Percentiles rank a stretch among this genome's conserved stretches.
Conservation (phyloP, 1,140 invertebrate genomes). For the Alviniconcha marisindica region DNA sequence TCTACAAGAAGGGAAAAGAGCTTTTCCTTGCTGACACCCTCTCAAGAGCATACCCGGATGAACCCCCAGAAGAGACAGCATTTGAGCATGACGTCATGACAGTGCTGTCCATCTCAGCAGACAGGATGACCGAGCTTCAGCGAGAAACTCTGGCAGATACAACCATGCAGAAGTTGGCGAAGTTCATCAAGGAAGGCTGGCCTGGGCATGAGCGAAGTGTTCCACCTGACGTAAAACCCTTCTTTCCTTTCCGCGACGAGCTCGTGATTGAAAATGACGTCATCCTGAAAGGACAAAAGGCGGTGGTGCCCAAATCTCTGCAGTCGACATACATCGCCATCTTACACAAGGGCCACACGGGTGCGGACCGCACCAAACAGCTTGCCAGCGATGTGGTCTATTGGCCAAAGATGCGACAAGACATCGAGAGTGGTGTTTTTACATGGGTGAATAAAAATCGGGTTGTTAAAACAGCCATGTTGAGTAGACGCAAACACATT, state of each 20-base stretch:
- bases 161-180: background rate
- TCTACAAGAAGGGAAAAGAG: conserved; percentile 44
- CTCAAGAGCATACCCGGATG: conserved; percentile 22
- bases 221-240: background rate
- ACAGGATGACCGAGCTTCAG: background rate
- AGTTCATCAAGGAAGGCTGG: background rate
- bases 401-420: background rate
- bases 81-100: background rate
- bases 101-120: background rate
- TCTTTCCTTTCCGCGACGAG: background rate
- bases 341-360: conserved; percentile 22
- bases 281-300: background rate
- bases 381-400: background rate
- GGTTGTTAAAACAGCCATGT: too few species aligned
- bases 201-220: background rate
- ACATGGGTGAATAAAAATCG: too few species aligned
- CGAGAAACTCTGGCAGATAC: background rate
- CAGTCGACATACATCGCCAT: conserved; percentile 16
- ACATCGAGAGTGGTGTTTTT: background rate
- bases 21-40: conserved; percentile 43
- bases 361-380: conserved; percentile 8
- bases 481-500: too few species aligned
- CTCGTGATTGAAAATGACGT: background rate
- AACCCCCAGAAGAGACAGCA: background rate
- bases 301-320: background rate